These are phyloP conservation scores for Nomada lathburiana DNA, from an alignment of 2,888 invertebrate genomes.

Conservation along the genomic window DNA sequence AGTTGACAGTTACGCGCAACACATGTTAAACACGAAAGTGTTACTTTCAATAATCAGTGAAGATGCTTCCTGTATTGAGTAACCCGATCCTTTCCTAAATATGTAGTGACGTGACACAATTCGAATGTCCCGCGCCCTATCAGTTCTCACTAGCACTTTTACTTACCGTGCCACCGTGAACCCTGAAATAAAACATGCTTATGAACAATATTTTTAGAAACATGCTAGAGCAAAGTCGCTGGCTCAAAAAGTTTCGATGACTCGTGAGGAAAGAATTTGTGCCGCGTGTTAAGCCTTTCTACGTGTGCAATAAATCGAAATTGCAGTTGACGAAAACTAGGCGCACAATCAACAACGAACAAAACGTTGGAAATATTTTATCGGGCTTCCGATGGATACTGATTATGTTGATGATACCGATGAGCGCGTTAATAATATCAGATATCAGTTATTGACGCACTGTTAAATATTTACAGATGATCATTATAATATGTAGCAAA, in stretches of 20 bases:
- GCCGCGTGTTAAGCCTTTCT: no score
- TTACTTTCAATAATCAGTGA: neutral
- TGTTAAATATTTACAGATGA: no score
- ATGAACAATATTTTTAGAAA: conserved; percentile 1
- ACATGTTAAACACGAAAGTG: neutral
- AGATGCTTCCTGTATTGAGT: neutral
- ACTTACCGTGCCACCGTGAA: neutral
- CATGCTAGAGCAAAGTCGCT: neutral
- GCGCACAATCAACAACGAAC: no score
- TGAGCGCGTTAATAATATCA: no score
- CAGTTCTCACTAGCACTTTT: neutral
- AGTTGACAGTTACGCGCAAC: neutral
- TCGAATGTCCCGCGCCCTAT: neutral
- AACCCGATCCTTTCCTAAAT: neutral
- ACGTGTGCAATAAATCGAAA: no score
- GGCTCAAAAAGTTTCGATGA: neutral
- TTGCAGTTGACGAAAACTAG: no score
- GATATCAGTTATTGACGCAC: no score
- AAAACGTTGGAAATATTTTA: no score
- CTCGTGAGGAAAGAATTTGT: neutral
- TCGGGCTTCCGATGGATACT: no score
- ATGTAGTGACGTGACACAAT: neutral
- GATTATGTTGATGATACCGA: no score
- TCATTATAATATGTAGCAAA: no score
- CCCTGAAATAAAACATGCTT: neutral